phyloP scores from a whole-genome alignment of 2,113 vertebrate species.

The Alethe castanea region DNA sequence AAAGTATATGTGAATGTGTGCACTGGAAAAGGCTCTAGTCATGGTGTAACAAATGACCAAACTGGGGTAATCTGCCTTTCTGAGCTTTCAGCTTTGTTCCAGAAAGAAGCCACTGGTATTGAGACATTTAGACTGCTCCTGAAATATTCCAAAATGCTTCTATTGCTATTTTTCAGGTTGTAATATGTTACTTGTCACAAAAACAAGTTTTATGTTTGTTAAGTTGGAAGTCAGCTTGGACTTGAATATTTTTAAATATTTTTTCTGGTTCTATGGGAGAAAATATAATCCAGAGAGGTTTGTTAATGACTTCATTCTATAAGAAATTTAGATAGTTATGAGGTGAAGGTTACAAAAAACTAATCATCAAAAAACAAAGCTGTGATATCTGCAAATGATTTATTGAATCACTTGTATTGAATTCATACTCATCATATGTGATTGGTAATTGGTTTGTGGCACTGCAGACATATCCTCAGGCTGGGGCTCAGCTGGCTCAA shows the following conservation, averaged over 20 bases:
- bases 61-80: background rate
- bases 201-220: background rate
- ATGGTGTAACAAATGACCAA: background rate
- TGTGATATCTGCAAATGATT: background rate
- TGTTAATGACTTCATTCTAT: background rate
- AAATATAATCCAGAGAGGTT: background rate
- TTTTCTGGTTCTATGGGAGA: background rate
- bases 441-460: background rate
- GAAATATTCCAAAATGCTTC: background rate
- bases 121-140: background rate
- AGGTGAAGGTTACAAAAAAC: background rate
- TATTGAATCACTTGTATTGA: background rate
- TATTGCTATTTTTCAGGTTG: background rate
- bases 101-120: background rate
- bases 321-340: background rate
- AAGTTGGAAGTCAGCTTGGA: background rate
- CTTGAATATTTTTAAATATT: background rate
- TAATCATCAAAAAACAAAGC: background rate
- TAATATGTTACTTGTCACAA: background rate
- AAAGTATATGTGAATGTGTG: background rate
- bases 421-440: background rate
- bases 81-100: background rate
- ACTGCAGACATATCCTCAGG: background rate
- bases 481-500: background rate
- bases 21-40: background rate